Conservation (phyloP, 2,888 invertebrate species). For the Amphipoea oculea region DNA sequence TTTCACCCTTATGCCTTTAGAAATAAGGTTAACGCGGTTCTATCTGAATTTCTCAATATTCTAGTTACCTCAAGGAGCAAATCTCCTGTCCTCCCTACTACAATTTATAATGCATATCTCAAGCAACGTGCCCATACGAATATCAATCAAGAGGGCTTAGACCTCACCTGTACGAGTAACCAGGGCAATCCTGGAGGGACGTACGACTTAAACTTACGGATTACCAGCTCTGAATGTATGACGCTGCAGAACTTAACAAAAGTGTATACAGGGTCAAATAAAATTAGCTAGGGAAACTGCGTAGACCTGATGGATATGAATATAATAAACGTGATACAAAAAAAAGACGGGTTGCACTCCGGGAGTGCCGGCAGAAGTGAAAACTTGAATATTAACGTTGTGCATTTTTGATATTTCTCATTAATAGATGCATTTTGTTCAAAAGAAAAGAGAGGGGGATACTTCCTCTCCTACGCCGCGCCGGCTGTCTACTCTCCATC, state of each 20-base stretch:
- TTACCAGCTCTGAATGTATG: neutral
- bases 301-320: too few relatives aligned
- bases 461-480: too few relatives aligned
- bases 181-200: conserved; percentile 14
- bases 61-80: neutral
- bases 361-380: too few relatives aligned
- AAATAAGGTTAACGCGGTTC: neutral
- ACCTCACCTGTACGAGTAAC: neutral
- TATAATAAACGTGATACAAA: too few relatives aligned
- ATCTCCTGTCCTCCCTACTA: neutral
- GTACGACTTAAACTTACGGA: conserved; percentile 1
- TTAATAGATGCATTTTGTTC: too few relatives aligned
- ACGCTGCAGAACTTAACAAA: neutral
- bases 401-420: too few relatives aligned
- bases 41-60: neutral
- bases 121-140: conserved; percentile 1
- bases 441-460: too few relatives aligned
- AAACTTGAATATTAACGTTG: too few relatives aligned
- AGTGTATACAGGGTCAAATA: neutral
- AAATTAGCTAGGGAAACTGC: too few relatives aligned
- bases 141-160: conserved; percentile 51
- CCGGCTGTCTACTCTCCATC: too few relatives aligned
- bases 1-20: neutral
- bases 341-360: too few relatives aligned
- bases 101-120: neutral